These are phyloP conservation scores for Petrocephalus sullivani DNA, from an alignment of 2,797 vertebrate genomes.

Conservation along the genomic window DNA sequence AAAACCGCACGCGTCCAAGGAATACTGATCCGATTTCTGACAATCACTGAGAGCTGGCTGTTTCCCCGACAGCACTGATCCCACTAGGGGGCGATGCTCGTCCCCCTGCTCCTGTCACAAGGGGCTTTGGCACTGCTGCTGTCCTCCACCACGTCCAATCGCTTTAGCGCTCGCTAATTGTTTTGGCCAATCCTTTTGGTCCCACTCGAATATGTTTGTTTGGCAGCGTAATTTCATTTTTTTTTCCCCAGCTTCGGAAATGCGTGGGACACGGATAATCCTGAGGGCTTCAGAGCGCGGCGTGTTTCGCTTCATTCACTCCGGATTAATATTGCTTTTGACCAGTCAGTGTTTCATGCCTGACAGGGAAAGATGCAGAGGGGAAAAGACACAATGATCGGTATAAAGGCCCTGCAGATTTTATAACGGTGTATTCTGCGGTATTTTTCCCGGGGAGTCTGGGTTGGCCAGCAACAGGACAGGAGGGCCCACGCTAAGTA, in stretches of 20 bases:
- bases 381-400: neutral
- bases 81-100: neutral
- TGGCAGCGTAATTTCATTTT: neutral
- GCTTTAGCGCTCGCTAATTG: neutral
- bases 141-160: neutral
- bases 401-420: neutral
- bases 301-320: neutral
- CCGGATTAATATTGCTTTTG: neutral
- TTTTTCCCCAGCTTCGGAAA: neutral
- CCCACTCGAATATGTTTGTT: neutral
- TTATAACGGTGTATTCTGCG: neutral
- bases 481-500: neutral
- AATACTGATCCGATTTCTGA: neutral
- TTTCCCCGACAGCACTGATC: neutral
- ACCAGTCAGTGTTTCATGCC: slow-evolving; percentile 9
- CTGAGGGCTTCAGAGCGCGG: neutral
- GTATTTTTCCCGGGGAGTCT: neutral
- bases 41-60: neutral
- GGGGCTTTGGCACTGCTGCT: neutral
- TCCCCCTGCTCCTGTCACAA: neutral
- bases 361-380: neutral
- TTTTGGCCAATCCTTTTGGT: slow-evolving; percentile 1
- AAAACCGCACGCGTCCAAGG: neutral
- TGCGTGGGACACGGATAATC: neutral
- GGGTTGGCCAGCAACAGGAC: neutral